Evolutionary conservation across 2,888 invertebrate species (phyloP), one percentile per base, ranked within the genome.

Genomic region (Amphiduros pacificus): DNA sequence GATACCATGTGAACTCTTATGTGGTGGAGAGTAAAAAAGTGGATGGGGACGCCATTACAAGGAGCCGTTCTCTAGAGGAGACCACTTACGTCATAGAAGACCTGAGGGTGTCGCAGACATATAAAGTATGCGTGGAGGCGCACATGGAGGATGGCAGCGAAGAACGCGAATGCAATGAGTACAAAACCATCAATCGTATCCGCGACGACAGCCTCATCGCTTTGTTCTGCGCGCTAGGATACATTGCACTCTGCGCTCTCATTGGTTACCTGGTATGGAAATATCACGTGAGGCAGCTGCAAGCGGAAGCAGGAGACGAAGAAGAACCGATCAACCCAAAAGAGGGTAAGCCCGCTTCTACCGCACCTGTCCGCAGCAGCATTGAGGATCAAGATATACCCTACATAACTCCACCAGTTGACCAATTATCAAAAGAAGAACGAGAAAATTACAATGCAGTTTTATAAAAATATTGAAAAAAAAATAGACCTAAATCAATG

Each of bases 381-480:
- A 54, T 61, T 29, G 61, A 61, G 48, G 61, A 64, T 36, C 36
- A 51, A 14, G 64, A 64, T 36, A 64, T 64, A 22, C 64, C 64
- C n/a, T 64, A 53, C 54, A 64, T 64, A 22, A 63, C 63, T 2
- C 63, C 63, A 29, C 60, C 63, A 2, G 32, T 49, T 11, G 48
- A 28, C 32, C 41, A 62, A 32, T 29, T 63, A 3, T 28, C 24
- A 2, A 40, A 55, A 32, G 48, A 40, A 20, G 55, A 57, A 2
- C 31, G 44, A 29, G 4, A 29, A 20, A 27, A 24, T 17, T 44
- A 60, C 31, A 4, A 60, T 14, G 44, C 60, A 11, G 44, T 22
- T 44, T n/a, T n/a, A n/a, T n/a, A n/a, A n/a, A n/a, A n/a, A n/a
- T n/a, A n/a, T n/a, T n/a, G n/a, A n/a, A n/a, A n/a, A n/a, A n/a